A percentile compares a stretch with the other conserved stretches of the same genome.
phyloP scores from a whole-genome alignment of 1,140 invertebrate species.

The Muscidifurax raptorellus region DNA sequence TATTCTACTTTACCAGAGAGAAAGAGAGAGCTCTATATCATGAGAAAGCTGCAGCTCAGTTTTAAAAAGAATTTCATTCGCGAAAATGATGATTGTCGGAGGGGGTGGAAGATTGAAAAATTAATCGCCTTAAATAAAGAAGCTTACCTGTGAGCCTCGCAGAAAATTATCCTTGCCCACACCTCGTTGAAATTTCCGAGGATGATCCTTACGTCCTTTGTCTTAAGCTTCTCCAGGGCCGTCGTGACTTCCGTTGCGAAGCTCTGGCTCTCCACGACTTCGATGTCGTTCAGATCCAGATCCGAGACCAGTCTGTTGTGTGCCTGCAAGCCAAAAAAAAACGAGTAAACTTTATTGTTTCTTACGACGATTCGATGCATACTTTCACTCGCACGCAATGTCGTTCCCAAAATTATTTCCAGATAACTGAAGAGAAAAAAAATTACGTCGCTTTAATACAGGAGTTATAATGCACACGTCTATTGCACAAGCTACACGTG shows the following conservation, averaged over 20 bases:
- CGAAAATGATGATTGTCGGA: conserved; percentile 6
- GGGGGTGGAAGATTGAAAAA: conserved; percentile 26
- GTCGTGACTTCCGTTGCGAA: conserved; percentile 93
- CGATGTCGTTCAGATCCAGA: conserved; percentile 87
- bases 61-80: conserved; percentile 15
- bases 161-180: conserved; percentile 95
- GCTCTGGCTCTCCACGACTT: conserved; percentile 93
- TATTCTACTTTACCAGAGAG: neutral
- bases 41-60: neutral
- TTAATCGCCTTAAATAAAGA: conserved; percentile 47
- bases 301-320: conserved; percentile 94
- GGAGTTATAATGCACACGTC: neutral
- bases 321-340: conserved; percentile 77
- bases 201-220: conserved; percentile 96
- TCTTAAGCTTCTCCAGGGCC: conserved; percentile 90
- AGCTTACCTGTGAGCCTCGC: conserved; percentile 88
- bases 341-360: neutral
- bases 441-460: neutral
- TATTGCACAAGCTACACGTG: neutral
- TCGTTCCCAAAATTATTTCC: no score
- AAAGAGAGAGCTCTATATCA: neutral
- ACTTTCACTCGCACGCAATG: no score
- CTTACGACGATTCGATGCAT: neutral
- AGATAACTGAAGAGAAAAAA: no score
- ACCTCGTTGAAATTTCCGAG: conserved; percentile 97